A percentile compares a stretch with the other conserved stretches of the same genome.
Conservation (phyloP, 2,113 vertebrate genomes). For the Carollia perspicillata region DNA sequence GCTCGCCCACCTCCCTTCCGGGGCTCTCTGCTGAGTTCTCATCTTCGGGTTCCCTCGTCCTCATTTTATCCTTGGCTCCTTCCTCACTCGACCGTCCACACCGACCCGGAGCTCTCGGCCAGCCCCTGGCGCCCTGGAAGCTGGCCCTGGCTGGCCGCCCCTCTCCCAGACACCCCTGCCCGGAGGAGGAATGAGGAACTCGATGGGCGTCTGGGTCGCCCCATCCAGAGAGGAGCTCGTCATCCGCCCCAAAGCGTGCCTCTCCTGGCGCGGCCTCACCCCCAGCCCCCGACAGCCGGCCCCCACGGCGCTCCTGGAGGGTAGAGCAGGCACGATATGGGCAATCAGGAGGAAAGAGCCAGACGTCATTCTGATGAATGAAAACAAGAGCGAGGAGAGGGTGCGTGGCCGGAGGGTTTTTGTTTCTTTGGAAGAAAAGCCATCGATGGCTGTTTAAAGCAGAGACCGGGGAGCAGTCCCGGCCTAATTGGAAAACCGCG, state of each 20-base stretch:
- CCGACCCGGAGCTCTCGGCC: background rate
- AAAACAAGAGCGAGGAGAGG: background rate
- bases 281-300: background rate
- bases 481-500: conserved; percentile 14
- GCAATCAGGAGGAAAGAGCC: background rate
- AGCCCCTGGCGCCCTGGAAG: fast-evolving
- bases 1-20: background rate
- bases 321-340: background rate
- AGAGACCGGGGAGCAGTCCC: background rate
- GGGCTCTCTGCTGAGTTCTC: background rate
- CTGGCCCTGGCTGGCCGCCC: fast-evolving
- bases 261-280: background rate
- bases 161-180: background rate
- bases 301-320: fast-evolving
- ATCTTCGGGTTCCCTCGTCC: background rate
- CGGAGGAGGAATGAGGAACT: too few species aligned
- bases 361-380: background rate
- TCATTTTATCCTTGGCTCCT: background rate
- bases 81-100: fast-evolving
- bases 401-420: background rate
- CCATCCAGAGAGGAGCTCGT: background rate
- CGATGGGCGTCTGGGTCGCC: fast-evolving
- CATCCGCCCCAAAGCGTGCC: background rate
- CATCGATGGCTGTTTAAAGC: background rate
- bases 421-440: background rate